These are phyloP conservation scores for Epirrita christyi DNA, from an alignment of 2,888 invertebrate genomes.

Conservation along the genomic window DNA sequence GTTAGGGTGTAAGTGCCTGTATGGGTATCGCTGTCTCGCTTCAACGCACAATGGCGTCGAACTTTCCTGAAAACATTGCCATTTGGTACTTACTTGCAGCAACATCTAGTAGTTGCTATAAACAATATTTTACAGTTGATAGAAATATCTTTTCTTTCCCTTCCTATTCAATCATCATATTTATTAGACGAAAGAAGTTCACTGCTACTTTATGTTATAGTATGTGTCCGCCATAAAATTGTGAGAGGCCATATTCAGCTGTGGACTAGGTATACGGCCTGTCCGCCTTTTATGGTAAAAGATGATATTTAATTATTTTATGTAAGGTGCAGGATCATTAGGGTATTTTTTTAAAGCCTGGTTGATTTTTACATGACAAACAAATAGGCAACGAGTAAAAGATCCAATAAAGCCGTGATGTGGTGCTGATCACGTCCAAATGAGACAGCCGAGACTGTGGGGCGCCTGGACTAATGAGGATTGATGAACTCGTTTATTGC, in stretches of 20 bases:
- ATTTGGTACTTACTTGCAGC: constrained; percentile 1
- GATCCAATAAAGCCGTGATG: constrained; percentile 26
- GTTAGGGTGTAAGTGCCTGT: constrained; percentile 63
- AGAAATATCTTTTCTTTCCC: no score
- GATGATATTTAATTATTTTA: no score
- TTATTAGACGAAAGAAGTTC: no score
- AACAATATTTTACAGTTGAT: no score
- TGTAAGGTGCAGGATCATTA: no score
- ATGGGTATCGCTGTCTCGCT: constrained; percentile 52
- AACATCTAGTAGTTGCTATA: background rate
- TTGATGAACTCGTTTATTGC: constrained; percentile 62
- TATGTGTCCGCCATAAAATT: no score
- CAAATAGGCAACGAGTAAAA: constrained; percentile 1
- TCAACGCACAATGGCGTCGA: constrained; percentile 50
- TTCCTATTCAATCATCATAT: no score
- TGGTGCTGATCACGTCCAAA: constrained; percentile 34
- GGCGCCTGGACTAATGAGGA: constrained; percentile 54
- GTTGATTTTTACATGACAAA: constrained; percentile 3
- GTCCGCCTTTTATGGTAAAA: no score
- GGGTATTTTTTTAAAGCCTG: background rate
- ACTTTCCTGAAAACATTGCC: constrained; percentile 27
- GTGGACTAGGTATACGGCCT: no score
- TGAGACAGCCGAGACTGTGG: constrained; percentile 47
- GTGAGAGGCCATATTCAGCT: no score
- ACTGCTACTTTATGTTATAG: no score